phyloP scores from a whole-genome alignment of 1,140 invertebrate genomes.

The Musca domestica region DNA sequence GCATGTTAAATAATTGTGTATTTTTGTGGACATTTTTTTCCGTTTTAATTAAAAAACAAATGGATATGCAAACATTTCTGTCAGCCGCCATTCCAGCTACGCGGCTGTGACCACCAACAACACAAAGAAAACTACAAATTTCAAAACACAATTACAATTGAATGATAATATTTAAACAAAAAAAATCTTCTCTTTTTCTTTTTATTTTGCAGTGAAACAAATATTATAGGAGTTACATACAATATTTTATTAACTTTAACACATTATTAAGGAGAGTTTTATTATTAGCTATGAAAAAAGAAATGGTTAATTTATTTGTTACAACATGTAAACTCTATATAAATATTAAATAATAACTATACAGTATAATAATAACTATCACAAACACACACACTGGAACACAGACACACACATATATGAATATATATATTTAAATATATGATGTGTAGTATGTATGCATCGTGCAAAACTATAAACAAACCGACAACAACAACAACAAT shows the following conservation, averaged over 20 bases:
- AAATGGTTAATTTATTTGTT: slow-evolving; percentile 21
- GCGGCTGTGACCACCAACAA: no score
- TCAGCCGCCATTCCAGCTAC: not conserved
- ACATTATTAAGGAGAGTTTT: not conserved
- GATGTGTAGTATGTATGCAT: not conserved
- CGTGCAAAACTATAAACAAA: not conserved
- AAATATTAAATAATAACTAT: not conserved
- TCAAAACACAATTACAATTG: not conserved
- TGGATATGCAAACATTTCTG: not conserved
- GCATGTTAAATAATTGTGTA: not conserved
- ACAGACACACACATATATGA: not conserved
- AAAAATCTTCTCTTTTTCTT: slow-evolving; percentile 7
- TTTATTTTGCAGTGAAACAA: slow-evolving; percentile 16
- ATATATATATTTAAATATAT: not conserved
- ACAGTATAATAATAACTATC: not conserved
- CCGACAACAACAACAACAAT: not conserved
- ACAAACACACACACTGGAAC: not conserved
- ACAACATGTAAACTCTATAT: slow-evolving; percentile 7
- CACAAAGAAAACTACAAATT: not conserved
- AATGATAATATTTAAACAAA: not conserved
- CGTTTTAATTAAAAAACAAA: not conserved
- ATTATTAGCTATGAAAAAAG: slow-evolving; percentile 5
- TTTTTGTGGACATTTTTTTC: not conserved
- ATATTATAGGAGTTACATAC: slow-evolving; percentile 6
- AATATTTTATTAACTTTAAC: slow-evolving; percentile 13